Percentiles rank a stretch among this genome's conserved stretches.
phyloP scores from a whole-genome alignment of 2,888 invertebrate species.

The Heliconius aoede region DNA sequence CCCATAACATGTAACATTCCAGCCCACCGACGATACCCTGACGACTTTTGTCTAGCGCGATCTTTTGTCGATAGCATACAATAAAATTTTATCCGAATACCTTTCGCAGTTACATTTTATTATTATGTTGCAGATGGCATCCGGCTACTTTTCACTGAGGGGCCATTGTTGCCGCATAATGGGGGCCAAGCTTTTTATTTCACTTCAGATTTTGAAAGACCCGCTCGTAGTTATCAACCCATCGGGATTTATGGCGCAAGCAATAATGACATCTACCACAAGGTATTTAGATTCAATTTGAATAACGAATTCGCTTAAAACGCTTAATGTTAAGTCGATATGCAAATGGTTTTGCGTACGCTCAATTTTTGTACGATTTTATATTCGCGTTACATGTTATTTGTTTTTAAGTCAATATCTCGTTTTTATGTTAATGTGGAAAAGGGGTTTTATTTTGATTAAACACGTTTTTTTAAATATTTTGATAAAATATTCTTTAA shows the following conservation, averaged over 20 bases:
- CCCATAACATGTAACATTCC: not conserved
- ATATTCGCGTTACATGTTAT: conserved; percentile 33
- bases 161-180: conserved; percentile 75
- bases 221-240: conserved; percentile 49
- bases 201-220: conserved; percentile 71
- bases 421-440: not conserved
- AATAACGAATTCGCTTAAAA: conserved; percentile 28
- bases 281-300: conserved; percentile 28
- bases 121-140: conserved; percentile 79
- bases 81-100: conserved; percentile 81
- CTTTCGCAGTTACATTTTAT: conserved; percentile 82
- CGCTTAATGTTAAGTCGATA: conserved; percentile 42
- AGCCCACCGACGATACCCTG: conserved; percentile 34
- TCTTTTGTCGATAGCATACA: conserved; percentile 78
- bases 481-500: not conserved
- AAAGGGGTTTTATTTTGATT: not conserved
- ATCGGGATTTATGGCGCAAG: not conserved
- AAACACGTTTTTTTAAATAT: not conserved
- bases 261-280: conserved; percentile 44
- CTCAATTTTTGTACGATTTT: conserved; percentile 39
- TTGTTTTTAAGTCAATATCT: conserved; percentile 14
- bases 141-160: conserved; percentile 72
- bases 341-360: conserved; percentile 46
- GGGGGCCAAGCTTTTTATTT: conserved; percentile 76
- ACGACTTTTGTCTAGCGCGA: conserved; percentile 52